A percentile compares a stretch with the other conserved stretches of the same genome.
Evolutionary conservation across 2,113 vertebrate genomes (phyloP).

Genomic region (Istiophorus platypterus): DNA sequence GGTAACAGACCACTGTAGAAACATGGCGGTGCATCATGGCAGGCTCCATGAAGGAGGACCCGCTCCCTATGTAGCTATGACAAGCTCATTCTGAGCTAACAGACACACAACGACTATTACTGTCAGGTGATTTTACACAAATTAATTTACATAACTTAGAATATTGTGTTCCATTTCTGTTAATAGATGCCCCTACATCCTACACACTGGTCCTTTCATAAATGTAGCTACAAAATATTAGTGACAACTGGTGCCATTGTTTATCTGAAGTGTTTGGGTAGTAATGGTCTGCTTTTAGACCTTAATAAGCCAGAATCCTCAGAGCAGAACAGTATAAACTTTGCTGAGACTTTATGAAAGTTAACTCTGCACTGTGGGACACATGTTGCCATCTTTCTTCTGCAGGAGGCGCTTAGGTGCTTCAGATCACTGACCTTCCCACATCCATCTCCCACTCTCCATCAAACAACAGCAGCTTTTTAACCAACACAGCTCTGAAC

Average conservation of each 20-base stretch:
- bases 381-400: slow-evolving; percentile 43
- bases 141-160: too few species aligned
- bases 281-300: not conserved
- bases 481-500: slow-evolving; percentile 51
- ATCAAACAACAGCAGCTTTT: slow-evolving; percentile 57
- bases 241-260: not conserved
- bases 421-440: slow-evolving; percentile 28
- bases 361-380: slow-evolving; percentile 9
- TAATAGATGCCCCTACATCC: too few species aligned
- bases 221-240: not conserved
- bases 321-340: not conserved
- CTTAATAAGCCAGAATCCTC: not conserved
- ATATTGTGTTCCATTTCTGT: too few species aligned
- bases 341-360: slow-evolving; percentile 19
- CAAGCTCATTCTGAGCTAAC: too few species aligned
- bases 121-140: too few species aligned
- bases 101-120: too few species aligned
- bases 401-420: slow-evolving; percentile 28
- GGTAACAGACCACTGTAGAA: too few species aligned
- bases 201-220: not conserved
- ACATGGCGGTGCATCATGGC: too few species aligned
- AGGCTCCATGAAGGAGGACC: too few species aligned
- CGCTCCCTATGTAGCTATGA: too few species aligned
- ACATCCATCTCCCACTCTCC: slow-evolving; percentile 35
- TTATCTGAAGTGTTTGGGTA: not conserved